Percentiles rank a stretch among this genome's conserved stretches.
Conservation (phyloP, 2,113 vertebrate species). For the Apeltes quadracus region DNA sequence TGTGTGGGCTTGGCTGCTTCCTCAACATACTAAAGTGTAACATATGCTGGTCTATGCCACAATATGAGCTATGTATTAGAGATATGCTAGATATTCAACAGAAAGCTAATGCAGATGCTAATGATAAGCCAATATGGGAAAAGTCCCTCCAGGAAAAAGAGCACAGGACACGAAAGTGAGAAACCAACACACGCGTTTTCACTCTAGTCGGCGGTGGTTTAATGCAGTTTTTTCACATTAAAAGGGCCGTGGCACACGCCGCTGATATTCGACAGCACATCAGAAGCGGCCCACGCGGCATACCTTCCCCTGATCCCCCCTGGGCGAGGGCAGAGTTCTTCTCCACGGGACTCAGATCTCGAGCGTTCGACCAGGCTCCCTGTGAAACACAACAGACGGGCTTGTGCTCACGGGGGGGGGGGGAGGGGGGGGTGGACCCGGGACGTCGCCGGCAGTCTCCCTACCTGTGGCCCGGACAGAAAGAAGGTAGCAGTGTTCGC, state of each 20-base stretch:
- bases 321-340: slow-evolving; percentile 76
- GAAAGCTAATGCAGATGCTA: not conserved
- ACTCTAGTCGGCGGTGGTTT: not conserved
- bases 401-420: not conserved
- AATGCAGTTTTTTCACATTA: not conserved
- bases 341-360: slow-evolving; percentile 88
- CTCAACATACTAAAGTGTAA: no score
- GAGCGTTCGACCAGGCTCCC: slow-evolving; percentile 90
- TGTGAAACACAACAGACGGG: slow-evolving; percentile 56
- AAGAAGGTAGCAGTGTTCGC: slow-evolving; percentile 88
- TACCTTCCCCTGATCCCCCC: slow-evolving; percentile 86
- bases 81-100: not conserved
- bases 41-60: not conserved
- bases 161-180: not conserved
- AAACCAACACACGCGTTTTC: not conserved
- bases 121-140: not conserved
- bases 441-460: not conserved
- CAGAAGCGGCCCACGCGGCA: not conserved
- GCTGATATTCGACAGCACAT: not conserved
- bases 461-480: slow-evolving; percentile 93
- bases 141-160: not conserved
- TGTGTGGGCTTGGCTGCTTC: not conserved
- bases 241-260: not conserved
- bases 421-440: no score
- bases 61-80: no score